Conservation (phyloP, 2,888 invertebrate genomes). For the Bimastos eiseni region DNA sequence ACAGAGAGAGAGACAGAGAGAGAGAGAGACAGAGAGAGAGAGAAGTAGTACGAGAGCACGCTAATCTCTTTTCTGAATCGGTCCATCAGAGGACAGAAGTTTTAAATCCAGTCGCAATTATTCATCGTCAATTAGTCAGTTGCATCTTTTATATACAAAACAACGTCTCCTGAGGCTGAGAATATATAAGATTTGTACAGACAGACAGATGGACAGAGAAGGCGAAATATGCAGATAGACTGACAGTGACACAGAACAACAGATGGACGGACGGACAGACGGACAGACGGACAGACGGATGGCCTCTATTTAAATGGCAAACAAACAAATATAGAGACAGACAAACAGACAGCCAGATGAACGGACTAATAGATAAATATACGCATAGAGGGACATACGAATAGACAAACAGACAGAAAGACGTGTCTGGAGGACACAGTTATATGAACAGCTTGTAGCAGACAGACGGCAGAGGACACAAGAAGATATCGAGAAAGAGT, state of each 20-base stretch:
- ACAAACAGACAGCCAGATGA: background rate
- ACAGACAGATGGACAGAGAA: background rate
- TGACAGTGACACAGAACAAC: background rate
- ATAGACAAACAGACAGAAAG: background rate
- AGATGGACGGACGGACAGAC: background rate
- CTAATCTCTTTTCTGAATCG: background rate
- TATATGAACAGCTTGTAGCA: background rate
- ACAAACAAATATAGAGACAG: background rate
- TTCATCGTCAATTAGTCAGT: background rate
- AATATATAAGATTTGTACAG: background rate
- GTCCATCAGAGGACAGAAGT: background rate
- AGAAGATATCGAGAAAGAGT: background rate
- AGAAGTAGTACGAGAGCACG: background rate
- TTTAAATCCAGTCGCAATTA: background rate
- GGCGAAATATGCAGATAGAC: too few relatives aligned
- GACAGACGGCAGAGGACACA: background rate
- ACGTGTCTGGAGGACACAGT: background rate
- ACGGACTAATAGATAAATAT: background rate
- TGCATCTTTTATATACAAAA: background rate
- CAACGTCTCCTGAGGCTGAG: background rate
- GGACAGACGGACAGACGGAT: too few relatives aligned
- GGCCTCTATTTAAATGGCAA: too few relatives aligned
- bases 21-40: background rate
- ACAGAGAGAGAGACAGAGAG: background rate
- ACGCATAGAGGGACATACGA: too few relatives aligned